Percentiles rank a stretch among this genome's conserved stretches.
Evolutionary conservation across 2,888 invertebrate species (phyloP).

Genomic region (Chromoteleia sp.): DNA sequence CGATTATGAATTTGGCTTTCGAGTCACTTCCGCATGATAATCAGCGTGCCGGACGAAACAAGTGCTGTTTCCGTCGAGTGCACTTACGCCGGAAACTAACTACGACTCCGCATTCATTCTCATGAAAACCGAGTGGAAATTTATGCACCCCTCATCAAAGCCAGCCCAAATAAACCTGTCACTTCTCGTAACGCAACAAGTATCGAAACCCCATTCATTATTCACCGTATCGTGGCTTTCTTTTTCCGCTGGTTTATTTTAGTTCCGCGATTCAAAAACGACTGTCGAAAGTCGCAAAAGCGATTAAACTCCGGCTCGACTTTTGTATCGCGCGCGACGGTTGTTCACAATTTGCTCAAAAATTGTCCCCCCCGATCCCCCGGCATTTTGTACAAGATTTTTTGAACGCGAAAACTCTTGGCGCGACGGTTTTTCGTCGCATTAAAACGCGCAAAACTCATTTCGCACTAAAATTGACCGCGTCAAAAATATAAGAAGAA

Average conservation of each 20-base stretch:
- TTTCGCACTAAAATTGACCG: constrained; percentile 40
- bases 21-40: constrained; percentile 70
- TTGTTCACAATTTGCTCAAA: constrained; percentile 39
- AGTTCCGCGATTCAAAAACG: constrained; percentile 4
- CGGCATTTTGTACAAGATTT: constrained; percentile 48
- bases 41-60: constrained; percentile 68
- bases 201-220: constrained; percentile 65
- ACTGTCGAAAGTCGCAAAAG: constrained; percentile 15
- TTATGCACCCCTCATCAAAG: constrained; percentile 76
- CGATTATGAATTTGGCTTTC: constrained; percentile 69
- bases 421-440: constrained; percentile 32
- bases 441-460: constrained; percentile 44
- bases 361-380: neutral
- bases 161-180: constrained; percentile 73
- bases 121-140: constrained; percentile 72
- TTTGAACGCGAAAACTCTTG: constrained; percentile 37
- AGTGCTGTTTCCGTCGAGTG: constrained; percentile 74
- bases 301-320: constrained; percentile 21
- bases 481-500: constrained; percentile 2
- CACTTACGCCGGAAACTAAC: constrained; percentile 73
- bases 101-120: constrained; percentile 67
- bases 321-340: constrained; percentile 14
- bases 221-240: constrained; percentile 1
- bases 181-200: constrained; percentile 74
- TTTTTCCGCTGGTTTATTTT: constrained; percentile 11